phyloP scores from a whole-genome alignment of 2,888 invertebrate species.

The Fragum fragum region DNA sequence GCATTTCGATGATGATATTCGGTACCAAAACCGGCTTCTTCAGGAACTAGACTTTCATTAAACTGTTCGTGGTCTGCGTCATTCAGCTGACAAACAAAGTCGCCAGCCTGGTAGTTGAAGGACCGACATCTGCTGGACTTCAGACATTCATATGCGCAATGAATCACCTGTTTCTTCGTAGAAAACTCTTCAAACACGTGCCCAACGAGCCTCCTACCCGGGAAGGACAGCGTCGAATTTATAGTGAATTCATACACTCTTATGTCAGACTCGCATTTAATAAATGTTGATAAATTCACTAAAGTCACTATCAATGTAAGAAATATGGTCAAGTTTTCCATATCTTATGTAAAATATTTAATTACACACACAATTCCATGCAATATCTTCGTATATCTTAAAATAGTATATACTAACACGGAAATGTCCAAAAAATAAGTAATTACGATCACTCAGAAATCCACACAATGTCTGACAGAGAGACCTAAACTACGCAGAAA shows the following conservation, averaged over 20 bases:
- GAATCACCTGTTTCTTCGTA: slow-evolving; percentile 72
- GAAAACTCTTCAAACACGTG: slow-evolving; percentile 69
- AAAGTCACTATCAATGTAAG: neutral
- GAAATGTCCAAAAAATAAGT: neutral
- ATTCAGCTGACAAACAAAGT: slow-evolving; percentile 78
- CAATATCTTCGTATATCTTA: too few relatives aligned
- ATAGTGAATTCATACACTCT: slow-evolving; percentile 61
- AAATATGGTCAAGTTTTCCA: neutral
- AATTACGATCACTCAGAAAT: neutral
- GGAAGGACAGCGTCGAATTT: slow-evolving; percentile 63
- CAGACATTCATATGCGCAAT: slow-evolving; percentile 82
- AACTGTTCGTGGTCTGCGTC: slow-evolving; percentile 73
- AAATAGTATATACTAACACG: too few relatives aligned
- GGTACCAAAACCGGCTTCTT: slow-evolving; percentile 35
- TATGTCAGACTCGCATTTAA: slow-evolving; percentile 31
- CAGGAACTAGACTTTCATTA: slow-evolving; percentile 56
- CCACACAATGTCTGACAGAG: neutral
- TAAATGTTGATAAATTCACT: neutral
- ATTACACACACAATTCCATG: neutral
- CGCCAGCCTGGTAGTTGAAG: slow-evolving; percentile 75
- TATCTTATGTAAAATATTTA: neutral
- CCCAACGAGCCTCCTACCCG: slow-evolving; percentile 66
- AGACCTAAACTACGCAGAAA: neutral
- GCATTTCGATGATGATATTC: slow-evolving; percentile 77
- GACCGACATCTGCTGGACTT: slow-evolving; percentile 74